Evolutionary conservation across 2,888 invertebrate genomes (phyloP).

Genomic region (Rhaphigaster nebulosa): DNA sequence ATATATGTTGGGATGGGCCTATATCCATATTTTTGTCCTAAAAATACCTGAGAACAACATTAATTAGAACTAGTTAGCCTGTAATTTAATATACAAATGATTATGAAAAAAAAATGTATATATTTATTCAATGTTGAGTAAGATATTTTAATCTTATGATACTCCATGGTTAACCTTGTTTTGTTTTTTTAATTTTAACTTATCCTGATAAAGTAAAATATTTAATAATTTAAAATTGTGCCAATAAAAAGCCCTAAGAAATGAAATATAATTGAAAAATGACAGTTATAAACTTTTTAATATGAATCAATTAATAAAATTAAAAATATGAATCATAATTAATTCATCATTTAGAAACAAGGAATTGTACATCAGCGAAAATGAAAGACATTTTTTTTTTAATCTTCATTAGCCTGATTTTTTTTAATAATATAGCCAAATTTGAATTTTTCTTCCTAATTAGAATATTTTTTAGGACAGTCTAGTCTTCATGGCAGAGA

Average conservation of each 20-base stretch:
- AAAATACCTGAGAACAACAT: slow-evolving; percentile 78
- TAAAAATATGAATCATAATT: no score
- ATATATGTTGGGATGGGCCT: slow-evolving; percentile 97
- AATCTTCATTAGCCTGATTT: no score
- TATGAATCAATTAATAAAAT: no score
- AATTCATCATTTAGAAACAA: no score
- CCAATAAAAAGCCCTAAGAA: neutral
- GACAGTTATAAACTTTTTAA: neutral
- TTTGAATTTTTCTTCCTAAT: no score
- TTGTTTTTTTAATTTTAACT: neutral
- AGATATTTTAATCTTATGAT: neutral
- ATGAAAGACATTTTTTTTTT: no score
- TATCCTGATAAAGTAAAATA: no score
- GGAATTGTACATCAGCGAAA: no score
- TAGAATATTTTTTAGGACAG: no score
- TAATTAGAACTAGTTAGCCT: neutral
- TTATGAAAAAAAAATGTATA: neutral
- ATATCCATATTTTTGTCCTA: slow-evolving; percentile 98
- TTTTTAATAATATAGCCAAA: no score
- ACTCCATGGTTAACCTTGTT: neutral
- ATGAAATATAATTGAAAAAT: neutral
- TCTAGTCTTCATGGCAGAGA: no score
- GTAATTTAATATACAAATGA: neutral
- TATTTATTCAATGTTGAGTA: neutral
- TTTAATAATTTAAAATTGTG: no score